Evolutionary conservation across 2,797 vertebrate species (phyloP), one percentile per base, ranked within the genome.

Genomic region (Cetoscarus ocellatus): DNA sequence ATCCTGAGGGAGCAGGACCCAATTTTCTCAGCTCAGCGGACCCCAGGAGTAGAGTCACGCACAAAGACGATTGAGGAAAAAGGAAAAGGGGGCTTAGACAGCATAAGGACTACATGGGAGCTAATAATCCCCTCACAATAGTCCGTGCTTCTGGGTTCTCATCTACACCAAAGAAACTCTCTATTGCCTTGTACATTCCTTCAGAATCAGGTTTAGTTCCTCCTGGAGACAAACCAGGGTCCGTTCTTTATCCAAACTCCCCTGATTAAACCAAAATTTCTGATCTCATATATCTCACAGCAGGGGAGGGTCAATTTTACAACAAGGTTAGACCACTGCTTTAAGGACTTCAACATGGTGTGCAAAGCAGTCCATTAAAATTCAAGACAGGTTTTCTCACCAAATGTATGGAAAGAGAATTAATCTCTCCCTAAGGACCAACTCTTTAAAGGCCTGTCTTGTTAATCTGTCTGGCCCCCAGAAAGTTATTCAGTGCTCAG

Each of bases 81-180:
- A 67, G 53, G 65, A 70, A 77, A 69, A 57, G 69, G 62, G 77
- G 66, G 69, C 59, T 70, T 71, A 66, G 56, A 75, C 73, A 75
- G 69, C 63, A 70, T 79, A 61, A 59, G 79, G 75, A 83, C 80
- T 78, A 85, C 84, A 88, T 87, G 86, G 86, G 85, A 90, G 85
- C 90, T 80, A 87, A 85, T 93, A 92, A 93, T 92, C 89, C 86
- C 75, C 52, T 78, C 82, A 92, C 90, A 93, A 92, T 88, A 67
- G 87, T 82, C 72, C 50, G 74, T n/a, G 18, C 52, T 67, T 86
- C 67, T 81, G 75, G 76, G 75, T 90, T 88, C 81, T 66, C 84
- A 89, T 90, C 69, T 75, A 79, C 85, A 82, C 86, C 76, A 80
- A 76, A 88, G 80, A 87, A 86, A 84, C 69, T 83, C 72, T 82